These are phyloP conservation scores for Rhabdomys dilectus DNA, from an alignment of 2,113 vertebrate species.

Conservation along the genomic window DNA sequence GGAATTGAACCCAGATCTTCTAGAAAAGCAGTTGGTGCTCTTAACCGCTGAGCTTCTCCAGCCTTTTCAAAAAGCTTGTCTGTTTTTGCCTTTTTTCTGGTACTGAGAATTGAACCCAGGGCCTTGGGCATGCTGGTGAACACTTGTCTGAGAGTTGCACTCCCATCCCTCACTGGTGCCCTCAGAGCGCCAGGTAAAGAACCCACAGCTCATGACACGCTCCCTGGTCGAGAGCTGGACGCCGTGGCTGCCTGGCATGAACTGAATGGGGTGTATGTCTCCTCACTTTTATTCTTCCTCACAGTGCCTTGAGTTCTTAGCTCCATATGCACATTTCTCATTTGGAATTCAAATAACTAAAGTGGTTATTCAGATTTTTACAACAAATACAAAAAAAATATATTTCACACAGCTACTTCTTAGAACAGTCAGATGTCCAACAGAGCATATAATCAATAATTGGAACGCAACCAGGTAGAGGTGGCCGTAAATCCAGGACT, in stretches of 20 bases:
- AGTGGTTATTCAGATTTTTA: background rate
- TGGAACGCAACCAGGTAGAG: slow-evolving; percentile 47
- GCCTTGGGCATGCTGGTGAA: background rate
- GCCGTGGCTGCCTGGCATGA: background rate
- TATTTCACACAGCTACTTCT: slow-evolving; percentile 50
- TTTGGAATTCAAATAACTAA: slow-evolving; percentile 33
- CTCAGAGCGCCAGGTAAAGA: slow-evolving; percentile 16
- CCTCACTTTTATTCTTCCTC: background rate
- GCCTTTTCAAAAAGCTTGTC: background rate
- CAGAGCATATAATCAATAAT: slow-evolving; percentile 15
- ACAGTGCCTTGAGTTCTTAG: slow-evolving; percentile 27
- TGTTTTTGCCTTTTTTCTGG: background rate
- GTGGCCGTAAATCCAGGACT: background rate
- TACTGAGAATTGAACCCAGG: background rate
- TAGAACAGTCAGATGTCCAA: slow-evolving; percentile 20
- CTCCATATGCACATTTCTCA: slow-evolving; percentile 15
- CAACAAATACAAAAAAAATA: slow-evolving; percentile 19
- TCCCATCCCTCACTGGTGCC: background rate
- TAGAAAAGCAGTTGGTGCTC: background rate
- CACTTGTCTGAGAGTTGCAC: background rate
- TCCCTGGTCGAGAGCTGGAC: background rate
- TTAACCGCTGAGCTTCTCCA: background rate
- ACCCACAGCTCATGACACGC: background rate
- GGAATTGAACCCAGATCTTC: background rate
- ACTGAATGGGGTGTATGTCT: background rate